These are phyloP conservation scores for Synergus laeviventris DNA, from an alignment of 2,888 invertebrate genomes.

Conservation along the genomic window DNA sequence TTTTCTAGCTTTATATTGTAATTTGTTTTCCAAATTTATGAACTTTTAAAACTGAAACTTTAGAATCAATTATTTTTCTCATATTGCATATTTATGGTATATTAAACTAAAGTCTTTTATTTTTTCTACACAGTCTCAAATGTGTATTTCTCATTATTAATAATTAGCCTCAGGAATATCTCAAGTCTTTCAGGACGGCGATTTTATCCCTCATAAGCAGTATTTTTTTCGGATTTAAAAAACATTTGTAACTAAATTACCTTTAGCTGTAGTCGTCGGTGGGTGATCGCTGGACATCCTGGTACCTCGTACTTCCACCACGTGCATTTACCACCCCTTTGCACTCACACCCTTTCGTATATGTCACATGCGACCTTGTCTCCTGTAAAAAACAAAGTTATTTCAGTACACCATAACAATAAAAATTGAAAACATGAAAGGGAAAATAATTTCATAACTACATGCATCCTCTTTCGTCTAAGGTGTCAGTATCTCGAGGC, in stretches of 20 bases:
- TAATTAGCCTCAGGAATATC: too few relatives aligned
- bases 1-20: background rate
- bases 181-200: too few relatives aligned
- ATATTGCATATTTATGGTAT: background rate
- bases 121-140: too few relatives aligned
- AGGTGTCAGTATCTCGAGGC: background rate
- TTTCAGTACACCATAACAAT: constrained; percentile 25
- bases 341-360: constrained; percentile 51
- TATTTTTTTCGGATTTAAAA: background rate
- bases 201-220: background rate
- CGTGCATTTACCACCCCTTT: constrained; percentile 60
- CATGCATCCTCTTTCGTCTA: background rate
- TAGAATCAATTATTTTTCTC: background rate
- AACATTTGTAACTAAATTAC: constrained; percentile 44
- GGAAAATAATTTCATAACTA: background rate
- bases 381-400: constrained; percentile 54
- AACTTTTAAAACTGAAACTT: background rate
- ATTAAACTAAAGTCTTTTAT: background rate
- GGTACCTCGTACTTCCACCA: constrained; percentile 62
- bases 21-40: background rate
- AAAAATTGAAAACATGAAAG: constrained; percentile 4
- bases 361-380: constrained; percentile 56
- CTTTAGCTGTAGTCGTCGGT: constrained; percentile 61
- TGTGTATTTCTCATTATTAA: too few relatives aligned
- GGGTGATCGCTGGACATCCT: constrained; percentile 69